Percentiles rank a stretch among this genome's conserved stretches.
Conservation (phyloP, 2,888 invertebrate species). For the Agrochola lota region DNA sequence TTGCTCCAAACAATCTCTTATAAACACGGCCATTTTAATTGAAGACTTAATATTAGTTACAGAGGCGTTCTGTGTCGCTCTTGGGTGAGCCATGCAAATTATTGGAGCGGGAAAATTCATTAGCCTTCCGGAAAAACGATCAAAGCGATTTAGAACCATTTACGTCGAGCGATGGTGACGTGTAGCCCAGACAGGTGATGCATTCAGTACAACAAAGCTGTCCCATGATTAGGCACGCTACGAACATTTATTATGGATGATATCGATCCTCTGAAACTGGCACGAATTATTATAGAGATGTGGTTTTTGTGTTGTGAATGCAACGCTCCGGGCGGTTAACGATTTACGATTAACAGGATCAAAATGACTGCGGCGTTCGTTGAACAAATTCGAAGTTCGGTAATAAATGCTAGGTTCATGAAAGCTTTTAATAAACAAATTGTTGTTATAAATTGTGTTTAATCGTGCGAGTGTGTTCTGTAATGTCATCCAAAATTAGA, state of each 20-base stretch:
- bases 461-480: neutral
- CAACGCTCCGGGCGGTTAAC: constrained; percentile 14
- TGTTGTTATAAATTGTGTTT: neutral
- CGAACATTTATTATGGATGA: constrained; percentile 37
- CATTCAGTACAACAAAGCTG: constrained; percentile 40
- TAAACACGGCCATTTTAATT: constrained; percentile 69
- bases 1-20: constrained; percentile 61
- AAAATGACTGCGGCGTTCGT: neutral
- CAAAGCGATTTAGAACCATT: constrained; percentile 87
- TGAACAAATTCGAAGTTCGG: neutral
- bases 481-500: neutral
- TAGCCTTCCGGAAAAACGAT: constrained; percentile 89
- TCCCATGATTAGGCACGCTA: constrained; percentile 36
- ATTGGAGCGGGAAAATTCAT: constrained; percentile 87
- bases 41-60: constrained; percentile 74
- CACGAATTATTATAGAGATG: constrained; percentile 20
- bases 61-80: constrained; percentile 63
- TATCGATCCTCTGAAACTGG: constrained; percentile 8
- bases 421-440: neutral
- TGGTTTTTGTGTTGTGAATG: constrained; percentile 26
- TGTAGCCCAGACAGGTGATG: constrained; percentile 61
- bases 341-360: constrained; percentile 29
- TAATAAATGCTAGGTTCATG: neutral
- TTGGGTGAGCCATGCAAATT: constrained; percentile 78
- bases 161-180: constrained; percentile 73